These are phyloP conservation scores for Steinernema khuongi DNA, from an alignment of 1,140 invertebrate genomes.

Conservation along the genomic window DNA sequence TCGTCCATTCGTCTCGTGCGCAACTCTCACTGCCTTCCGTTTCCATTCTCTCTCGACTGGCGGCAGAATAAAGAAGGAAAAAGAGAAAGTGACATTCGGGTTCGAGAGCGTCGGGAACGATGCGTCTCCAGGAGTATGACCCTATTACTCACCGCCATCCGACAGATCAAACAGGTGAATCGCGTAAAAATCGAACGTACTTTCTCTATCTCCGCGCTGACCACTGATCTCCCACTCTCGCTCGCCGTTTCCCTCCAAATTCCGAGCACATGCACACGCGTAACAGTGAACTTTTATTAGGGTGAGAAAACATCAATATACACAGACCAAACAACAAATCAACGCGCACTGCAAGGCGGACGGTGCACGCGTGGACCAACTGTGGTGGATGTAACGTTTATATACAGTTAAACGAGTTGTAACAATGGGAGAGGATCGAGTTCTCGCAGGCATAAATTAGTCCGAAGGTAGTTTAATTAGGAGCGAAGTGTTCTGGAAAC, in stretches of 20 bases:
- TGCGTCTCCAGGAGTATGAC: constrained; percentile 1
- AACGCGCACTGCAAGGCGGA: background rate
- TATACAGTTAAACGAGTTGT: constrained; percentile 11
- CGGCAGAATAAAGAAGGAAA: constrained; percentile 8
- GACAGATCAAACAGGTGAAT: constrained; percentile 11
- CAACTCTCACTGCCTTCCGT: background rate
- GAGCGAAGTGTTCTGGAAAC: background rate
- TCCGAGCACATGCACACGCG: background rate
- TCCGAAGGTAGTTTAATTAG: background rate
- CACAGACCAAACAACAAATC: constrained; percentile 12
- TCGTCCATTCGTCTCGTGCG: background rate
- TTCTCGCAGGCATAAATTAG: constrained; percentile 1
- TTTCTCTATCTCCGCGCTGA: constrained; percentile 11
- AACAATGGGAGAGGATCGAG: background rate
- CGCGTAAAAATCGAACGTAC: constrained; percentile 7
- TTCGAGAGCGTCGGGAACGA: background rate
- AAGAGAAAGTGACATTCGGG: constrained; percentile 13
- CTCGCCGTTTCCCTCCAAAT: background rate
- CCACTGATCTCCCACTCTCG: constrained; percentile 2
- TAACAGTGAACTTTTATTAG: constrained; percentile 15
- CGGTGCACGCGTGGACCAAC: background rate
- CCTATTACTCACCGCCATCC: background rate
- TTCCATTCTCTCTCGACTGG: no score
- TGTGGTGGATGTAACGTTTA: background rate
- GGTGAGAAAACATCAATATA: constrained; percentile 7